These are phyloP conservation scores for Cherax quadricarinatus DNA, from an alignment of 1,140 invertebrate genomes.

Conservation along the genomic window DNA sequence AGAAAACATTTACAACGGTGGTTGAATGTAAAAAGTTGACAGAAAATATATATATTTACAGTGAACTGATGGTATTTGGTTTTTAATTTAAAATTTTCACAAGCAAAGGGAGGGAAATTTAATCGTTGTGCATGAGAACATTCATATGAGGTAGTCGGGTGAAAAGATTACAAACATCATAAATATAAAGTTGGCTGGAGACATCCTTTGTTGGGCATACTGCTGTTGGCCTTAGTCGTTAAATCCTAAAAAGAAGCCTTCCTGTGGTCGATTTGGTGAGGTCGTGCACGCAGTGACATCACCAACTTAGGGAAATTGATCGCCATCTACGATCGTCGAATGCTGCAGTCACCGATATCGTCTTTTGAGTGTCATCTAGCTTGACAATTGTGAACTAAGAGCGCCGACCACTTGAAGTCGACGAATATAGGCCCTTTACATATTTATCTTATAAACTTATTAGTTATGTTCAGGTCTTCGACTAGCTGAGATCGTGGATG, in stretches of 20 bases:
- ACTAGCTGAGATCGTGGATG: constrained; percentile 36
- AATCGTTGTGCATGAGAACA: not conserved
- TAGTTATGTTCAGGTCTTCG: not conserved
- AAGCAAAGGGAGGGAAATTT: not conserved
- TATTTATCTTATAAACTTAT: no score
- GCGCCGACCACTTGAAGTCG: no score
- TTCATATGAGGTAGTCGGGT: constrained; percentile 1
- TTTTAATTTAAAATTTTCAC: not conserved
- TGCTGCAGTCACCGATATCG: no score
- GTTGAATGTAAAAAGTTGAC: not conserved
- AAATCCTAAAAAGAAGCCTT: not conserved
- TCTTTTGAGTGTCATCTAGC: no score
- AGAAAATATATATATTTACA: not conserved
- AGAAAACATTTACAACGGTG: not conserved
- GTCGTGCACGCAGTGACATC: not conserved
- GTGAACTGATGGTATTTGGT: not conserved
- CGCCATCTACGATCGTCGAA: no score
- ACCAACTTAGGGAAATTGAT: not conserved
- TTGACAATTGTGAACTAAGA: no score
- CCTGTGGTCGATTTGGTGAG: not conserved
- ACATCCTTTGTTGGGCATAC: not conserved
- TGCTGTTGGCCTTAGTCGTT: not conserved
- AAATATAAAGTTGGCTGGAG: not conserved
- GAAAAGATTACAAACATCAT: not conserved
- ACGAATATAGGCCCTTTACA: no score